Evolutionary conservation across 2,797 vertebrate species (phyloP).

Genomic region (Buphagus erythrorhynchus): DNA sequence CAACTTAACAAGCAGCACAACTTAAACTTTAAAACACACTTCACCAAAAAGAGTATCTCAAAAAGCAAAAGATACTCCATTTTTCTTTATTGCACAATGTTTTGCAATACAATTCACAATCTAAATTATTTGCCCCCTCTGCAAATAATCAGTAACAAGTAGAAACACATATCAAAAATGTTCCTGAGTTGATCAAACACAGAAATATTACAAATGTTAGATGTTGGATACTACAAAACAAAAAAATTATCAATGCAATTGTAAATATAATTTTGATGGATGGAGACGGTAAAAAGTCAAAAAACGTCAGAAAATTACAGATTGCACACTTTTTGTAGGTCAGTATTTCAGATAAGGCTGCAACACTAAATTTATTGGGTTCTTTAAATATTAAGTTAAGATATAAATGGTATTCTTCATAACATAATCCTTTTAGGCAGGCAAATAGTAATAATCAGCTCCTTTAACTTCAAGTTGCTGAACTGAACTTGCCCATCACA

Average conservation of each 20-base stretch:
- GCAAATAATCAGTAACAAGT: not conserved
- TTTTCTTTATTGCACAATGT: rapidly evolving
- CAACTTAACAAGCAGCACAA: not conserved
- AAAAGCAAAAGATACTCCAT: not conserved
- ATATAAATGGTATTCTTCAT: not conserved
- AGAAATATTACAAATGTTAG: not conserved
- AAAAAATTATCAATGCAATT: not conserved
- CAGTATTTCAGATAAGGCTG: not conserved
- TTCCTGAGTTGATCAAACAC: not conserved
- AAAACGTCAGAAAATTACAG: not conserved
- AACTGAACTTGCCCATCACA: not conserved
- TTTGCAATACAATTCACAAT: not conserved
- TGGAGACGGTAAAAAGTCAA: not conserved
- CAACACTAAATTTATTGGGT: not conserved
- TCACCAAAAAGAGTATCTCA: not conserved
- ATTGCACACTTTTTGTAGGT: rapidly evolving
- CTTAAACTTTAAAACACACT: not conserved
- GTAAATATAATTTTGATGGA: not conserved
- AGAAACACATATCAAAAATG: not conserved
- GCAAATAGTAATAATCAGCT: not conserved
- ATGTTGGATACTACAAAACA: not conserved
- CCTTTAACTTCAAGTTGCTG: not conserved
- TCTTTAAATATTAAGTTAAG: not conserved
- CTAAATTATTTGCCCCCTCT: not conserved
- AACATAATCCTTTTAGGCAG: not conserved